phyloP scores from a whole-genome alignment of 2,113 vertebrate species.

The Odontophorus gujanensis region DNA sequence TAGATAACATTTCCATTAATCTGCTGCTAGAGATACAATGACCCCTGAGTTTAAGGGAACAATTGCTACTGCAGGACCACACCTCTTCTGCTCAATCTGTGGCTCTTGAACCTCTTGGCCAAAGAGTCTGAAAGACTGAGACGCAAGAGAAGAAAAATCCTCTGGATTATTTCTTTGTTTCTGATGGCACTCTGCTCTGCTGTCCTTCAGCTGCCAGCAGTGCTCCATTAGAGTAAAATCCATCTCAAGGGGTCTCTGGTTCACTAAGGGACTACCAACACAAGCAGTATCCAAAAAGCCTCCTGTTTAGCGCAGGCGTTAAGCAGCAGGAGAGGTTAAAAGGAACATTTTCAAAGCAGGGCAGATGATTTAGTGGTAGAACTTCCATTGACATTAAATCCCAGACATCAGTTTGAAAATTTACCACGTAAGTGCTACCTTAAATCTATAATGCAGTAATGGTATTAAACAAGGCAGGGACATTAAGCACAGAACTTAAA shows the following conservation, averaged over 20 bases:
- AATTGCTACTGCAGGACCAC: neutral
- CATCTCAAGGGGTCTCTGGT: neutral
- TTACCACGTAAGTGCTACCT: conserved; percentile 19
- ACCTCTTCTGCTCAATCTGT: neutral
- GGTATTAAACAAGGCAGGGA: neutral
- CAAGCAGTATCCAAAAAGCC: neutral
- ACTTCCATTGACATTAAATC: neutral
- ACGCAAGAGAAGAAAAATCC: neutral
- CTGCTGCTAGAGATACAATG: neutral
- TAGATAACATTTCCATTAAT: neutral
- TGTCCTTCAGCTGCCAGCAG: neutral
- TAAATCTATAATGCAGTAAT: conserved; percentile 38
- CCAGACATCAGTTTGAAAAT: conserved; percentile 24
- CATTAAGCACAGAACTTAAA: conserved; percentile 31
- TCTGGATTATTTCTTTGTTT: neutral
- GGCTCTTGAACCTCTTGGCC: neutral
- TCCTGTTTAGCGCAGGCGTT: neutral
- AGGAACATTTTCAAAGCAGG: neutral
- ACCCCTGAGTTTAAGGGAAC: neutral
- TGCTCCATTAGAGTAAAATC: neutral
- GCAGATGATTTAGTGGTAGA: neutral
- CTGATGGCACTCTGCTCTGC: neutral
- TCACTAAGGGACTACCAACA: neutral
- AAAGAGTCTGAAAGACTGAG: neutral
- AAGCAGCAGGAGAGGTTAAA: neutral